Evolutionary conservation across 1,140 invertebrate genomes (phyloP).

Genomic region (Cheumatopsyche charites): DNA sequence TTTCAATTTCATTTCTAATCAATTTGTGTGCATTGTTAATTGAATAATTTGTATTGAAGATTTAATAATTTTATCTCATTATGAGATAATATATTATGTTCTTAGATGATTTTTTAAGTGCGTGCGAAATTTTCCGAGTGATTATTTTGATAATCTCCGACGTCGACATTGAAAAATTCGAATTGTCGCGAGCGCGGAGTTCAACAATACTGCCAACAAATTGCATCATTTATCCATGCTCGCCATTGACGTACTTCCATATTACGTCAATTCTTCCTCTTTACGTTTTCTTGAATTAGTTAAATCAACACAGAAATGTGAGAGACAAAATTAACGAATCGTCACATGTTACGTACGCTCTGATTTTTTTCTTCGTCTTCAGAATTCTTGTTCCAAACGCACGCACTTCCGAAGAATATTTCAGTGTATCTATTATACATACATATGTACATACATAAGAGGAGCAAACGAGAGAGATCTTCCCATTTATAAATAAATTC

Average conservation of each 20-base stretch:
- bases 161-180: too few species aligned
- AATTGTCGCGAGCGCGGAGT: too few species aligned
- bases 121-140: too few species aligned
- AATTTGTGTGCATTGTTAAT: too few species aligned
- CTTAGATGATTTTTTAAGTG: too few species aligned
- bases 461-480: slow-evolving; percentile 7
- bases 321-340: background rate
- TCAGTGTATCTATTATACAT: background rate
- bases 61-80: too few species aligned
- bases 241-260: slow-evolving; percentile 2
- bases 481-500: background rate
- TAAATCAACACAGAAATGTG: background rate
- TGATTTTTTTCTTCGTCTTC: background rate
- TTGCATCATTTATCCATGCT: background rate
- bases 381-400: background rate
- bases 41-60: too few species aligned
- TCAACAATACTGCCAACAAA: slow-evolving; percentile 1
- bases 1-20: too few species aligned
- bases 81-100: too few species aligned
- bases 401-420: slow-evolving; percentile 8
- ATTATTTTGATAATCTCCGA: too few species aligned
- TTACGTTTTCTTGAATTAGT: background rate
- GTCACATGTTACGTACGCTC: slow-evolving; percentile 1
- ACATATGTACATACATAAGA: too few species aligned
- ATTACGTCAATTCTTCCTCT: background rate